Base-by-base conservation (phyloP, 1,140 invertebrate genomes). In the Papilio xuthus region DNA sequence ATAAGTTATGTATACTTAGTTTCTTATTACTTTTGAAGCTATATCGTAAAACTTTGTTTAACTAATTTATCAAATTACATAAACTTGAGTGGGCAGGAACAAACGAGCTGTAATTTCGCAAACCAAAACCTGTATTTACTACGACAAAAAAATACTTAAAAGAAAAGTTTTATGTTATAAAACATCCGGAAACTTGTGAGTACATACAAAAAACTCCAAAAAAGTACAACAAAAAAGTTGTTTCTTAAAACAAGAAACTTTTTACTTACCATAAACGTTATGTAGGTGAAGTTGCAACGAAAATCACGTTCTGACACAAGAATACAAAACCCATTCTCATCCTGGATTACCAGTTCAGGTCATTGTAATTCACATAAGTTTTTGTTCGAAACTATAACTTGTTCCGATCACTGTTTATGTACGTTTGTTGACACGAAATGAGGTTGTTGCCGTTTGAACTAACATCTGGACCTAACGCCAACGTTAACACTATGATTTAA, bases 191-290 rank as follows among this genome's bases (percentile, higher is more conserved):
- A 79, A 73, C 79, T 63, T 78, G n/a, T 20, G 71, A 73, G 53
- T 74, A 80, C 63, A 80, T 81, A 78, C 81, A 84, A 84, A 80
- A 83, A 87, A 81, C 81, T 71, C 82, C 50, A 53, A 84, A 85
- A 77, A 80, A 75, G 79, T 81, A 82, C 81, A 23, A 50, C 74
- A 79, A 87, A 87, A 89, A 88, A 89, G 82, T 82, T 83, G 83
- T 75, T 80, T 83, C 85, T 92, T 92, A 92, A 91, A 91, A 93
- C 86, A 89, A 91, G 90, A 93, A 88, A 86, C 92, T 92, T 90
- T 89, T 87, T 79, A 87, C 92, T 92, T 92, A 93, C 92, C 92
- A 92, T 92, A 93, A 90, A 93, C 69, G 91, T 83, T 88, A 92
- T 89, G 91, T 92, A 87, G 92, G 90, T 91, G 90, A 92, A 89